Evolutionary conservation across 2,113 vertebrate species (phyloP).

Genomic region (Beaufortia kweichowensis): DNA sequence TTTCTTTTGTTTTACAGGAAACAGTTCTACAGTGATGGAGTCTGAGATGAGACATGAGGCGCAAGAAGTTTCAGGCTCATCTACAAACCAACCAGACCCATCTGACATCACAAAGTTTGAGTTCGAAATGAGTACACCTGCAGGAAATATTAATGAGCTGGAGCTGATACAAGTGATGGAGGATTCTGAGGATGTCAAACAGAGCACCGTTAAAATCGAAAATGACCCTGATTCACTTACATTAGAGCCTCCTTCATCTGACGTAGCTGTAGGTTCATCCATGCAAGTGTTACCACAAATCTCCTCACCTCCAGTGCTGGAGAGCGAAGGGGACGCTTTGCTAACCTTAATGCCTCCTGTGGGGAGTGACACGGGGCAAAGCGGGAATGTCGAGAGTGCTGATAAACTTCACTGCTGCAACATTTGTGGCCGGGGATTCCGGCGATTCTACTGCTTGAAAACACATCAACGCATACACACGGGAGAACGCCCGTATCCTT

Average conservation of each 20-base stretch:
- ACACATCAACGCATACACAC: constrained; percentile 66
- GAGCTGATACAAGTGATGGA: constrained; percentile 62
- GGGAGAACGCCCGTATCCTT: constrained; percentile 62
- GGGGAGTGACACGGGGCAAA: constrained; percentile 1
- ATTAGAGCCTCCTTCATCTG: constrained; percentile 31
- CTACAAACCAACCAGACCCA: constrained; percentile 3
- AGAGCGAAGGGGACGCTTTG: constrained; percentile 15
- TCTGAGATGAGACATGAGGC: constrained; percentile 37
- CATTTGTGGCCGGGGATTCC: constrained; percentile 61
- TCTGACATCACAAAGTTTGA: constrained; percentile 53
- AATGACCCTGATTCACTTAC: constrained; percentile 48
- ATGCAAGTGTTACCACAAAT: constrained; percentile 2
- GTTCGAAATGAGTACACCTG: constrained; percentile 58
- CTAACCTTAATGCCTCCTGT: constrained; percentile 40
- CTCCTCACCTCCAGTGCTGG: constrained; percentile 24
- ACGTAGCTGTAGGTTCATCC: neutral
- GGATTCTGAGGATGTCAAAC: constrained; percentile 52
- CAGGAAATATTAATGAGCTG: constrained; percentile 56
- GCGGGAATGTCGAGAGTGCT: constrained; percentile 6
- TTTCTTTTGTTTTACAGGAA: constrained; percentile 45
- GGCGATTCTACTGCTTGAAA: constrained; percentile 65
- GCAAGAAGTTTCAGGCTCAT: neutral
- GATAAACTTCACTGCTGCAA: constrained; percentile 63
- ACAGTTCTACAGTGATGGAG: constrained; percentile 43
- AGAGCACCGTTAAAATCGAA: constrained; percentile 57